Evolutionary conservation across 2,113 vertebrate genomes (phyloP).

Genomic region (Silurus asotus): DNA sequence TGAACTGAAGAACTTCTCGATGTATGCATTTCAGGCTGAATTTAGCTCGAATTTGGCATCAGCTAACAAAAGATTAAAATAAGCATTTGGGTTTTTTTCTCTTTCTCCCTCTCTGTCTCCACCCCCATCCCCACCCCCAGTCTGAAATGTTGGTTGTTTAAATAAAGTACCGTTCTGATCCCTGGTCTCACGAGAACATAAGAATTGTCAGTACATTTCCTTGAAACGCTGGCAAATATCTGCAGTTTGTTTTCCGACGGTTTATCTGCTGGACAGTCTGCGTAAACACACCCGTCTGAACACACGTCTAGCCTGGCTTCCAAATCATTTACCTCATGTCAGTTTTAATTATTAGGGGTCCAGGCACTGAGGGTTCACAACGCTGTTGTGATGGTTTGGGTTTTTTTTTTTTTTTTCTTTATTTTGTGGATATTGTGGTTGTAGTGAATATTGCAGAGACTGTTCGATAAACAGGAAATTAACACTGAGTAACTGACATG

Average conservation of each 20-base stretch:
- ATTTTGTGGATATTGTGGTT: background rate
- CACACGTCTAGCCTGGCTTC: constrained; percentile 31
- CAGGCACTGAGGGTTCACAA: background rate
- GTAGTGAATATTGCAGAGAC: background rate
- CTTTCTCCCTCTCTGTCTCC: background rate
- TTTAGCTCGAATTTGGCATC: background rate
- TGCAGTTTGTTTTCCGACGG: constrained; percentile 45
- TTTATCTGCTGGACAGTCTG: constrained; percentile 57
- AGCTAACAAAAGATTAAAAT: background rate
- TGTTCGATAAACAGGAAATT: background rate
- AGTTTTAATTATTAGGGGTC: background rate
- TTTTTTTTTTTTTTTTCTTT: background rate
- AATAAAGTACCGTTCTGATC: background rate
- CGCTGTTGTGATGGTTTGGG: background rate
- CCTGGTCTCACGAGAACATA: background rate
- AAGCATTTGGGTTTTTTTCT: background rate
- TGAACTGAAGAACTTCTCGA: background rate
- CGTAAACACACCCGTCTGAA: constrained; percentile 54
- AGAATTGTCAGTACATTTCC: constrained; percentile 34
- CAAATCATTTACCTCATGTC: background rate
- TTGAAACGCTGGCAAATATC: constrained; percentile 50
- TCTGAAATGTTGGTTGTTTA: constrained; percentile 14
- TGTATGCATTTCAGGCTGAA: background rate
- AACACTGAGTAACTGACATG: background rate
- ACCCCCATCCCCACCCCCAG: background rate